These are phyloP conservation scores for Hypselothyrea guttata DNA, from an alignment of 2,888 invertebrate species.

Conservation along the genomic window DNA sequence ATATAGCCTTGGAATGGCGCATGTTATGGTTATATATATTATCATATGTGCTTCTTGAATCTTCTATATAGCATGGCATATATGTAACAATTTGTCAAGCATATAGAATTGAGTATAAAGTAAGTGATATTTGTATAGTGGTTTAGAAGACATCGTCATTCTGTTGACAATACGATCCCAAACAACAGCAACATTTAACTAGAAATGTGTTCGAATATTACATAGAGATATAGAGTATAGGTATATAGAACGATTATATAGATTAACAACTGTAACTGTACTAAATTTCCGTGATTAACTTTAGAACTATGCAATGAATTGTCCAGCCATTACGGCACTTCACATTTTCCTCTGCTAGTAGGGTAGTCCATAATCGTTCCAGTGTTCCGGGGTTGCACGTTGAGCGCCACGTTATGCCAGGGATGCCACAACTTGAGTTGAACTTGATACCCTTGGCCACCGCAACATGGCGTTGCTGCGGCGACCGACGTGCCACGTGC, in stretches of 20 bases:
- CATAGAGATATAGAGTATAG: conserved; percentile 10
- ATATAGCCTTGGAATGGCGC: conserved; percentile 28
- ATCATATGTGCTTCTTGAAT: conserved; percentile 73
- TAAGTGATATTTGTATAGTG: conserved; percentile 30
- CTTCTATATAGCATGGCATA: conserved; percentile 37
- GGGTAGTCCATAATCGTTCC: conserved; percentile 39
- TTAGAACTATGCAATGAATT: no score
- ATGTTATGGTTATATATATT: conserved; percentile 17
- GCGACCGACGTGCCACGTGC: conserved; percentile 5
- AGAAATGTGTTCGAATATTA: conserved; percentile 19
- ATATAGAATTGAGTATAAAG: conserved; percentile 4
- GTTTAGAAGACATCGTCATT: conserved; percentile 34
- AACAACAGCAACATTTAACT: conserved; percentile 76
- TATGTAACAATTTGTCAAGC: conserved; percentile 28
- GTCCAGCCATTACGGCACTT: conserved; percentile 12
- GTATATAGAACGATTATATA: conserved; percentile 4
- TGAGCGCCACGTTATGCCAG: no score
- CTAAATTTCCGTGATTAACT: conserved; percentile 33
- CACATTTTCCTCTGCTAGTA: conserved; percentile 46
- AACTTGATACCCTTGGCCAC: background rate
- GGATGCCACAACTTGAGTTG: background rate
- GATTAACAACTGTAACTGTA: conserved; percentile 26
- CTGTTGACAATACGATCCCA: conserved; percentile 73
- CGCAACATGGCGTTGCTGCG: conserved; percentile 4
- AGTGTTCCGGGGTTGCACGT: no score